Evolutionary conservation across 2,113 vertebrate genomes (phyloP), one percentile per base, ranked within the genome.

Genomic region (Amblyopsis rosae): DNA sequence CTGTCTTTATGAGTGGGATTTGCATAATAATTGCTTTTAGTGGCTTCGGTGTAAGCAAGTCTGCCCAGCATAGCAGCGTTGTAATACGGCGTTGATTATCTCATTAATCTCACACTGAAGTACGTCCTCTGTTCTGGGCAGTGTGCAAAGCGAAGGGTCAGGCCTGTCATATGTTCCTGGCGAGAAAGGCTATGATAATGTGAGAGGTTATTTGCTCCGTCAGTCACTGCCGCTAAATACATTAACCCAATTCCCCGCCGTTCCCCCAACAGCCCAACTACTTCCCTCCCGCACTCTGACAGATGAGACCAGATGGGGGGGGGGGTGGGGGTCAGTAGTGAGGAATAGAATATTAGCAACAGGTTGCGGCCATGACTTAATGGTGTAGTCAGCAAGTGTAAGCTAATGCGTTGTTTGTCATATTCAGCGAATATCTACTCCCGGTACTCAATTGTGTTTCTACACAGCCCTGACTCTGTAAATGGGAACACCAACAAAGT

Each of bases 1-100:
- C 51, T 13, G 17, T 8, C 41, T 48, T 57, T 62, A 10, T 63
- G n/a, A 33, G n/a, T 67, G 12, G 13, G 54, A 57, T 58, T 61
- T 67, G 51, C 63, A 73, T 72, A 72, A 63, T 73, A 65, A 80
- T 72, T 71, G 59, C 60, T 62, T 79, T 63, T 58, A 64, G 16
- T 57, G 10, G 26, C 46, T 16, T 58, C 54, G 50, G 32, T 53
- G 62, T 53, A 48, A 69, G 19, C 12, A 15, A 65, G 67, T 46
- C 53, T 41, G 46, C 35, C 63, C 63, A 33, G 67, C 61, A 66
- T 48, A n/a, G 41, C 32, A 45, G 26, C 5, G 41, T 11, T 73
- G 79, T 63, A 63, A 62, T 66, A 67, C 47, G 15, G 26, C 26
- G 41, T 60, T 72, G 61, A 72, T 72, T 61, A 17, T 53, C 35